phyloP scores from a whole-genome alignment of 2,888 invertebrate species.

The Anticlea derivata region DNA sequence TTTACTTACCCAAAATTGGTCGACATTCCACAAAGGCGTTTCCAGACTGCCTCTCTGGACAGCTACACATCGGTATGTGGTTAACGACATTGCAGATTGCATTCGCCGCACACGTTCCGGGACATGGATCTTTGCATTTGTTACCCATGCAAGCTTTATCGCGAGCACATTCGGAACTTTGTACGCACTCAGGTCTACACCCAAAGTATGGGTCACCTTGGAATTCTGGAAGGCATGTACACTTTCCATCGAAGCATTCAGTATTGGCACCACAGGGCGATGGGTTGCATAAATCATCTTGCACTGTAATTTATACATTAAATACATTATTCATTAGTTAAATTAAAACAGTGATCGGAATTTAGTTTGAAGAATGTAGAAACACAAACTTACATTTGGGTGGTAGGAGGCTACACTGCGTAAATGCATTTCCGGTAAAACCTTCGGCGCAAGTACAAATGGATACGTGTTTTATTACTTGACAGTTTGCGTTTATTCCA shows the following conservation, averaged over 20 bases:
- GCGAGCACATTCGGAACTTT: constrained; percentile 88
- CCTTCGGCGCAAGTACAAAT: constrained; percentile 84
- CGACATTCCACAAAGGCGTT: constrained; percentile 88
- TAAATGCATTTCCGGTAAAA: constrained; percentile 86
- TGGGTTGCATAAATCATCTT: constrained; percentile 85
- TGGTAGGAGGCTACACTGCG: constrained; percentile 70
- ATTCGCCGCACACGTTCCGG: constrained; percentile 89
- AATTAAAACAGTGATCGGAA: not conserved
- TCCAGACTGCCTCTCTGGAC: constrained; percentile 86
- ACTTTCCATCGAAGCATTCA: constrained; percentile 86
- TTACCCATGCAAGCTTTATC: constrained; percentile 88
- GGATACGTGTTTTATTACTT: constrained; percentile 85
- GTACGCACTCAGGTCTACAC: constrained; percentile 91
- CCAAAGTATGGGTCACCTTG: constrained; percentile 90
- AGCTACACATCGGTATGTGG: constrained; percentile 85
- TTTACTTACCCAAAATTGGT: constrained; percentile 74
- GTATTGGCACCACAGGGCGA: constrained; percentile 90
- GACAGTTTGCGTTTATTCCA: constrained; percentile 83
- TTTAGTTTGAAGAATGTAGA: not conserved
- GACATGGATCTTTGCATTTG: constrained; percentile 91
- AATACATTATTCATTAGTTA: constrained; percentile 19
- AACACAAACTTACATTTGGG: constrained; percentile 56
- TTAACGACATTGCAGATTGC: constrained; percentile 89
- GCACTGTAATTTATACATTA: constrained; percentile 49
- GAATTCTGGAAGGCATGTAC: constrained; percentile 88